Conservation (phyloP, 1,140 invertebrate species). For the Dufourea novaeangliae region DNA sequence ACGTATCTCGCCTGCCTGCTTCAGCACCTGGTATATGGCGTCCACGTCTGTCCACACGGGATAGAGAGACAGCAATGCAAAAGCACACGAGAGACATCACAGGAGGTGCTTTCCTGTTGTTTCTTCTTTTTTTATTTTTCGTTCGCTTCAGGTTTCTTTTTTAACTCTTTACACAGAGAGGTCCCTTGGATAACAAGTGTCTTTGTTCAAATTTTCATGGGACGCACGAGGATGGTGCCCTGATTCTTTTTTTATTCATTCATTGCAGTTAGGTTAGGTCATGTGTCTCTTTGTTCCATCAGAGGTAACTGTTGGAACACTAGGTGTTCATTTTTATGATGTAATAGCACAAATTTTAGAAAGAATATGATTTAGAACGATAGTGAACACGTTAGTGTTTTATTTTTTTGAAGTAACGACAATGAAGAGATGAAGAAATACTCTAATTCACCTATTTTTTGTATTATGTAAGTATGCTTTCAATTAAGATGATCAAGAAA, state of each 20-base stretch:
- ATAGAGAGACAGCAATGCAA: constrained; percentile 60
- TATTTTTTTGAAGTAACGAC: background rate
- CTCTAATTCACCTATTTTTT: background rate
- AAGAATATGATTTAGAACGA: no score
- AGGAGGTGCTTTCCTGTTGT: constrained; percentile 11
- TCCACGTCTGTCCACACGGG: constrained; percentile 87
- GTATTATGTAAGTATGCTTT: no score
- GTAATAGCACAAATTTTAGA: no score
- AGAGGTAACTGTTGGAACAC: no score
- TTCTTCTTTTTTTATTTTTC: constrained; percentile 28
- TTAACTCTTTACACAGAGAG: no score
- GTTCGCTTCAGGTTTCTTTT: background rate
- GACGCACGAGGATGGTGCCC: background rate
- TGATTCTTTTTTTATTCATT: background rate
- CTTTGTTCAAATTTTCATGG: background rate
- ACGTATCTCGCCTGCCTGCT: constrained; percentile 93
- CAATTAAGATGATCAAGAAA: no score
- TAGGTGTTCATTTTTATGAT: no score
- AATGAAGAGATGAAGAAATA: background rate
- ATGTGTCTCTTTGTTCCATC: no score
- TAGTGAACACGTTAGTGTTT: background rate
- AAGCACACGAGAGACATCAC: constrained; percentile 36
- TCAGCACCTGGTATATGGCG: constrained; percentile 95
- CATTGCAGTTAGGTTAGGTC: no score
- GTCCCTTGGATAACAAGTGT: background rate